Percentiles rank a stretch among this genome's conserved stretches.
Conservation (phyloP, 1,140 invertebrate genomes). For the Orchesella cincta region DNA sequence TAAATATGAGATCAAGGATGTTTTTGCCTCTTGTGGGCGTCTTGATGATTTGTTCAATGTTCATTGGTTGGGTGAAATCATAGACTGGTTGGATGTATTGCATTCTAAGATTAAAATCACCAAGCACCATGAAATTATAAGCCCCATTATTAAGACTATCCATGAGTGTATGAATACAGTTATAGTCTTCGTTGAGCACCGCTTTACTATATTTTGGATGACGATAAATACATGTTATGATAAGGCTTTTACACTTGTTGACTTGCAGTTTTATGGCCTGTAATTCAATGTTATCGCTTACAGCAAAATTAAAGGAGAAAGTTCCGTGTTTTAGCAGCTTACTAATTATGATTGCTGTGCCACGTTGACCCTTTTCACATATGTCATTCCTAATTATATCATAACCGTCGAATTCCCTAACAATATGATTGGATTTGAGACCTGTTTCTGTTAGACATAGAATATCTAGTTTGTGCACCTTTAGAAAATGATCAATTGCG, state of each 20-base stretch:
- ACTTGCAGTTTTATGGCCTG: not conserved
- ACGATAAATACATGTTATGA: not conserved
- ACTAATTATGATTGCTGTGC: not conserved
- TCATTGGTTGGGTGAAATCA: not conserved
- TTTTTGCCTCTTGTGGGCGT: not conserved
- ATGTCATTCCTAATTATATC: not conserved
- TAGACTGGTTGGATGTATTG: not conserved
- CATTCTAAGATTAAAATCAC: slow-evolving; percentile 4
- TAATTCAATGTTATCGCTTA: not conserved
- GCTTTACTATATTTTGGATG: not conserved
- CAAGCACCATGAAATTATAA: not conserved
- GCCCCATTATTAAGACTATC: not conserved
- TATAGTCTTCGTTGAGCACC: not conserved
- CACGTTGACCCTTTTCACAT: not conserved
- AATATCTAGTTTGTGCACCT: not conserved
- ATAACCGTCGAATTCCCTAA: not conserved
- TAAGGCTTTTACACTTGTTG: not conserved
- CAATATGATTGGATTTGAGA: not conserved
- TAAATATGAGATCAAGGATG: slow-evolving; percentile 6
- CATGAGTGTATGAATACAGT: not conserved
- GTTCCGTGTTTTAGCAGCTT: not conserved
- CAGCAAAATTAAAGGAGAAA: not conserved
- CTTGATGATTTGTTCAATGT: not conserved
- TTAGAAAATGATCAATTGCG: not conserved
- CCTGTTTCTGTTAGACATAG: not conserved